Evolutionary conservation across 2,888 invertebrate species (phyloP).

Genomic region (Phalera bucephala): DNA sequence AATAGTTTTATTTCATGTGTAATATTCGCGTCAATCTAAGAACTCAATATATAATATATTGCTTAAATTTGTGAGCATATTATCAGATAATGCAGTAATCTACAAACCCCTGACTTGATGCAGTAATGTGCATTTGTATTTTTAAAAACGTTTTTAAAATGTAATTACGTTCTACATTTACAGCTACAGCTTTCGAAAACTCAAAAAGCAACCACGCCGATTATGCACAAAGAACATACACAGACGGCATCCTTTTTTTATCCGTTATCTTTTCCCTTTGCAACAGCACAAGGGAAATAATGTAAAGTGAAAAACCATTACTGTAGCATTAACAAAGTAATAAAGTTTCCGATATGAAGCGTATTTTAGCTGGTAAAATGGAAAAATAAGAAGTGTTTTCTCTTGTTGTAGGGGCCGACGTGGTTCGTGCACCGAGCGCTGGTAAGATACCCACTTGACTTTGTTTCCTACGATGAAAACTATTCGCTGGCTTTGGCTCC

Average conservation of each 20-base stretch:
- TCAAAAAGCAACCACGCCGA: not conserved
- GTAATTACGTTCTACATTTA: no score
- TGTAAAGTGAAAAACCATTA: conserved; percentile 1
- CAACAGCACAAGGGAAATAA: not conserved
- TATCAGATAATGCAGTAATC: no score
- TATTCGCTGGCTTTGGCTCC: conserved; percentile 45
- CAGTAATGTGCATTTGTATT: no score
- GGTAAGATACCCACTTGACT: conserved; percentile 47
- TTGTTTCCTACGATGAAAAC: conserved; percentile 37
- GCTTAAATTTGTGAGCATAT: no score
- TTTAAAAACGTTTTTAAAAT: no score
- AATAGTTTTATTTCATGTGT: no score
- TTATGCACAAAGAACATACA: not conserved
- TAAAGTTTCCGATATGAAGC: conserved; percentile 2
- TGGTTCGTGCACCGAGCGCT: conserved; percentile 39
- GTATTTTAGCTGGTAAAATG: not conserved
- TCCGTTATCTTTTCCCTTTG: not conserved
- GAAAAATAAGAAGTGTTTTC: conserved; percentile 30
- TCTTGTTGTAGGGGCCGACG: conserved; percentile 42
- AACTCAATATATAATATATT: no score
- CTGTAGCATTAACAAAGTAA: not conserved
- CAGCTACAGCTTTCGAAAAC: not conserved
- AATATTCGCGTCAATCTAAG: no score
- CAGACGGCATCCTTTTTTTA: not conserved
- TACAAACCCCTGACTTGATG: no score